phyloP scores from a whole-genome alignment of 37 sponge, comb jelly and placozoan species.

The Spongia lamella region DNA sequence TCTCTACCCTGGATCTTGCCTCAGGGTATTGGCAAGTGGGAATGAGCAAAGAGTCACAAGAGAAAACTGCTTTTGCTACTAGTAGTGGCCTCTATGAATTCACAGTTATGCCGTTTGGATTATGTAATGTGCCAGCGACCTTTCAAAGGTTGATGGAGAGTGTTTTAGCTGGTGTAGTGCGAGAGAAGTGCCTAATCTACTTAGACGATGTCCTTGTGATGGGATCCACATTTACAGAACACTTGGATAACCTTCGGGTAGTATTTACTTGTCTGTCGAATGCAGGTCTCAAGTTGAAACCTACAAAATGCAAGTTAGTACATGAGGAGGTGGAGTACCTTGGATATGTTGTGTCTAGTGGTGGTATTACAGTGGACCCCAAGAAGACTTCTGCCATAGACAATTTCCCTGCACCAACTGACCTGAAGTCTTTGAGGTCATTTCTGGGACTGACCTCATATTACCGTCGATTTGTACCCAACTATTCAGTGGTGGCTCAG shows the following conservation, averaged over 20 bases:
- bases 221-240: slow-evolving; percentile 26
- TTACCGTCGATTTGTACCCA: slow-evolving; percentile 45
- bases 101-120: slow-evolving; percentile 65
- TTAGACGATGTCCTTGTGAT: slow-evolving; percentile 57
- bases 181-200: slow-evolving; percentile 20
- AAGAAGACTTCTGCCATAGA: slow-evolving; percentile 27
- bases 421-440: no score
- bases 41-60: slow-evolving; percentile 31
- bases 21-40: slow-evolving; percentile 67
- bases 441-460: slow-evolving; percentile 36
- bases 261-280: slow-evolving; percentile 31
- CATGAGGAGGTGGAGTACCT: slow-evolving; percentile 19
- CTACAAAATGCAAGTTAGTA: slow-evolving; percentile 21
- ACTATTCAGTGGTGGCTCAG: slow-evolving; percentile 36
- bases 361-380: slow-evolving; percentile 30
- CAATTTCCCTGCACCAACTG: slow-evolving; percentile 1
- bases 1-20: slow-evolving; percentile 63
- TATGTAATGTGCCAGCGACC: slow-evolving; percentile 56
- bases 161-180: slow-evolving; percentile 28
- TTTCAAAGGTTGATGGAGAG: slow-evolving; percentile 64
- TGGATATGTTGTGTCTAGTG: slow-evolving; percentile 21
- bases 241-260: slow-evolving; percentile 23
- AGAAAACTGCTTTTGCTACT: slow-evolving; percentile 72
- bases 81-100: slow-evolving; percentile 61
- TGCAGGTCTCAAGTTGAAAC: slow-evolving; percentile 39